Evolutionary conservation across 2,888 invertebrate genomes (phyloP).

Genomic region (Pseudococcus jackbeardsleyi): DNA sequence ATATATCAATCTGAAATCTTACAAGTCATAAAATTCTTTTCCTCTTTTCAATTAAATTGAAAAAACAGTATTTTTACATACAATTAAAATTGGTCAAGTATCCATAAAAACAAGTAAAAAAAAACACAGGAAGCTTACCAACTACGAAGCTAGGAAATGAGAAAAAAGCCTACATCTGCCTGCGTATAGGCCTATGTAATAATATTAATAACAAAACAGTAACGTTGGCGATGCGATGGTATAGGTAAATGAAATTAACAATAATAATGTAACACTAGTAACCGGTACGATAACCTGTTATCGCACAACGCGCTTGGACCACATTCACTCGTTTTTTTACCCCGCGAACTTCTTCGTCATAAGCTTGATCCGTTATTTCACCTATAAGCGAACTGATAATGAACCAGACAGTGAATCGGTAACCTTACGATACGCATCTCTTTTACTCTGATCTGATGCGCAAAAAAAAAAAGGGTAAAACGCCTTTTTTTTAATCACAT

Average conservation of each 20-base stretch:
- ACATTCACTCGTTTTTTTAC: constrained; percentile 35
- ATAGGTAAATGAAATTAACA: constrained; percentile 31
- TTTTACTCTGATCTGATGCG: background rate
- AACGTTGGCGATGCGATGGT: background rate
- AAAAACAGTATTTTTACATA: no score
- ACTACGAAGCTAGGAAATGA: background rate
- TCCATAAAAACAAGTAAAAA: no score
- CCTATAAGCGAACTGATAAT: constrained; percentile 57
- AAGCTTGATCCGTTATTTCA: constrained; percentile 59
- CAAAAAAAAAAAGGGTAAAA: background rate
- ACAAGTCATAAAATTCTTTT: no score
- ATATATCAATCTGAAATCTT: no score
- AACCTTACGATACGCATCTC: constrained; percentile 24
- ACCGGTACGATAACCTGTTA: constrained; percentile 60
- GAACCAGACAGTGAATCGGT: constrained; percentile 35
- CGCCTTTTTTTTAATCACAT: background rate
- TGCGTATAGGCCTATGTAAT: constrained; percentile 10
- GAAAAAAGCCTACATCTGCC: background rate
- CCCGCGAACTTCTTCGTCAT: background rate
- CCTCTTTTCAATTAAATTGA: no score
- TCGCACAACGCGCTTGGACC: constrained; percentile 49
- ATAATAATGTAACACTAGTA: constrained; percentile 57
- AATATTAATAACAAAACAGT: constrained; percentile 8
- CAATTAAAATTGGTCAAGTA: no score
- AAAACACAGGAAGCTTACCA: background rate